Evolutionary conservation across 1,140 invertebrate species (phyloP), one percentile per base, ranked within the genome.

Genomic region (Heliconius hermathena): DNA sequence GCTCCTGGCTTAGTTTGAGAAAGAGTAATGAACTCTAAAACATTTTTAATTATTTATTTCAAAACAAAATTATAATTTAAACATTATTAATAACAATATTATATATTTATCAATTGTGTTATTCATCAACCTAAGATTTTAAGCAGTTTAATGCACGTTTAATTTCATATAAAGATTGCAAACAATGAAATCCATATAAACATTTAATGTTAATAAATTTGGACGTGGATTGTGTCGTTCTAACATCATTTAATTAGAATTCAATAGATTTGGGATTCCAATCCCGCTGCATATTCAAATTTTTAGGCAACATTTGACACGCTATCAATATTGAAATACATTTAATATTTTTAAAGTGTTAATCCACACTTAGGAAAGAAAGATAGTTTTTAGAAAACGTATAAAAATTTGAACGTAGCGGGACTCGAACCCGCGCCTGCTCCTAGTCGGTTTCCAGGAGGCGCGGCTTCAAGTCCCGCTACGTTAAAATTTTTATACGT

Each of bases 1-100:
- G 74, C 41, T 66, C 49, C 57, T 22, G 46, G 74, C 57, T 76
- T 26, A 22, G 74, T 76, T 70, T 76, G 74, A 41, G 33, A 76
- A 76, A 76, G 66, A 76, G 60, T 66, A 66, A 66, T 66, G 60
- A 66, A 66, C 60, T 66, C 60, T 73, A 73, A 52, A 26, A 73
- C 6, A 22, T 73, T 49, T 49, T 22, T 73, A 29, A 46, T 49
- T 49, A 20, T 22, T 33, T 26, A 46, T 26, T 1, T n/a, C 9
- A 73, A 66, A 29, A 29, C 4, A 66, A 66, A 8, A 57, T 57
- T 16, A n/a, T 66, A 4, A 66, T 3, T 66, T 4, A 5, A 11
- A 66, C 4, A 1, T 66, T 22, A 13, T 26, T 66, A 9, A 57
- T 57, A 11, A 26, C 0, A 3, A 13, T 66, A 66, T 11, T 16